Percentiles rank a stretch among this genome's conserved stretches.
phyloP scores from a whole-genome alignment of 2,797 vertebrate genomes.

The Peromyscus melanophrys region DNA sequence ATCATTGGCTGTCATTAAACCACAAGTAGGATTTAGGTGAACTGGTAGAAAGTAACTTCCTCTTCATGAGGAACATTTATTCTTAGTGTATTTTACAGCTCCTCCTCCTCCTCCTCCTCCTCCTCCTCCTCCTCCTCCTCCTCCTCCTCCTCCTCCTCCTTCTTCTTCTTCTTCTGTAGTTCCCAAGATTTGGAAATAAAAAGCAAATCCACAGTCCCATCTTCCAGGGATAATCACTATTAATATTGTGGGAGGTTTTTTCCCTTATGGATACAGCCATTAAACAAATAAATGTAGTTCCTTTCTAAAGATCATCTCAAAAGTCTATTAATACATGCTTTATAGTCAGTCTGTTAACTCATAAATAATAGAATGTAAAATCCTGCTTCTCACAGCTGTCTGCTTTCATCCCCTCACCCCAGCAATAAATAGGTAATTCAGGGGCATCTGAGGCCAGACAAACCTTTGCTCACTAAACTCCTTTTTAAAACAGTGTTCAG shows the following conservation, averaged over 20 bases:
- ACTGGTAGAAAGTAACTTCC: not conserved
- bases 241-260: not conserved
- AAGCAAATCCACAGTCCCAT: constrained; percentile 29
- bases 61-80: constrained; percentile 18
- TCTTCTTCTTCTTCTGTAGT: not conserved
- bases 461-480: not conserved
- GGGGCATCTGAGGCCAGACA: not conserved
- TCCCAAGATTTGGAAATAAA: constrained; percentile 46
- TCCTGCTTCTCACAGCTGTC: not conserved
- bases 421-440: not conserved
- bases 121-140: no score
- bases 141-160: no score
- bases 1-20: constrained; percentile 11
- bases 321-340: constrained; percentile 18
- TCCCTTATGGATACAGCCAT: not conserved
- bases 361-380: constrained; percentile 34
- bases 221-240: not conserved
- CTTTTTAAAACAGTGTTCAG: not conserved
- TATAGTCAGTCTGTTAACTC: constrained; percentile 11
- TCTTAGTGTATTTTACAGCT: not conserved
- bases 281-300: not conserved
- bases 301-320: constrained; percentile 42
- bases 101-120: no score
- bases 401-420: not conserved
- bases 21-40: constrained; percentile 23